Percentiles rank a stretch among this genome's conserved stretches.
Conservation (phyloP, 2,888 invertebrate genomes). For the Mactromeris polynyma region DNA sequence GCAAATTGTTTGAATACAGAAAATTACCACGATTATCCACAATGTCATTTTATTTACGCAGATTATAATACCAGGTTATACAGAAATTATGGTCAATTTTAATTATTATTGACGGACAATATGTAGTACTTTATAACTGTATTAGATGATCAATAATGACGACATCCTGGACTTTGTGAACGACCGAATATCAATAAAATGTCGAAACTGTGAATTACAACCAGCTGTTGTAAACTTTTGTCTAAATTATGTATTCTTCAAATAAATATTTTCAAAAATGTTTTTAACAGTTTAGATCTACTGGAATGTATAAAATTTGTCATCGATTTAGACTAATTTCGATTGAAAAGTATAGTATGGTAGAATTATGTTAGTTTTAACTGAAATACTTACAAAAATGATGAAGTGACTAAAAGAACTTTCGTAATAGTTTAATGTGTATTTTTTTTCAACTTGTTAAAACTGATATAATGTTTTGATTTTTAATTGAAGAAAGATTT, state of each 20-base stretch:
- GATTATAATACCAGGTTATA: not conserved
- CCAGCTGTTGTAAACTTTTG: not conserved
- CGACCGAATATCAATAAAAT: not conserved
- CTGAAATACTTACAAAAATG: too few relatives aligned
- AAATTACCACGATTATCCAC: not conserved
- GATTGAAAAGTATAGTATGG: not conserved
- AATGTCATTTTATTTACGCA: not conserved
- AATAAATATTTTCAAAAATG: not conserved
- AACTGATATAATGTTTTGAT: too few relatives aligned
- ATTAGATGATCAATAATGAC: not conserved
- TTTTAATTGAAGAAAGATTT: too few relatives aligned
- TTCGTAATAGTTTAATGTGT: too few relatives aligned
- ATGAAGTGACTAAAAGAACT: too few relatives aligned
- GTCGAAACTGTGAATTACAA: not conserved
- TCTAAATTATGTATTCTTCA: not conserved
- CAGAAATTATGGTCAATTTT: not conserved
- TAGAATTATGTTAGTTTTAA: too few relatives aligned
- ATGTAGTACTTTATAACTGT: not conserved
- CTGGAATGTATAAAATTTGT: constrained; percentile 2
- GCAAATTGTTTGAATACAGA: not conserved
- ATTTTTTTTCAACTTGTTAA: too few relatives aligned
- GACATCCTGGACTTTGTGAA: not conserved
- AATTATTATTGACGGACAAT: not conserved
- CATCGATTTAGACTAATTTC: not conserved
- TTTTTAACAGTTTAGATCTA: constrained; percentile 30